A percentile compares a stretch with the other conserved stretches of the same genome.
These are phyloP conservation scores for Pogonognathellus flavescens DNA, from an alignment of 1,140 invertebrate genomes.

Conservation along the genomic window DNA sequence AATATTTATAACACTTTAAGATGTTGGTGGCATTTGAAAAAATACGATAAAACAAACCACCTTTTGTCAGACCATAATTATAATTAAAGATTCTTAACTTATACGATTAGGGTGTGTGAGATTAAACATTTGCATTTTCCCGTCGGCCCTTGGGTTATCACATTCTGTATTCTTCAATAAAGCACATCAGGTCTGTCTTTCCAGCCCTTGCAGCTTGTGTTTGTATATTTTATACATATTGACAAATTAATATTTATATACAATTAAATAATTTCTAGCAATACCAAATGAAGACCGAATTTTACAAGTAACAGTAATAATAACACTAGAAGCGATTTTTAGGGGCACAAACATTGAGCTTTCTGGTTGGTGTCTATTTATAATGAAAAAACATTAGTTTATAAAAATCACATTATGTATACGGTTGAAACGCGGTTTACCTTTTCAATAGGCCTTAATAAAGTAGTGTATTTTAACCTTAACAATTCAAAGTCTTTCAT, in stretches of 20 bases:
- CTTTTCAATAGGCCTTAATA: conserved; percentile 17
- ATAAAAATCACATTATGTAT: too few relatives aligned
- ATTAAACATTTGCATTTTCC: conserved; percentile 33
- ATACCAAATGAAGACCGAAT: neutral
- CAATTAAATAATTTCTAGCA: neutral
- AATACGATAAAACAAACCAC: conserved; percentile 38
- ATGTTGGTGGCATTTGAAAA: conserved; percentile 20
- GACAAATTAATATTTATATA: neutral
- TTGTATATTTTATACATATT: conserved; percentile 12
- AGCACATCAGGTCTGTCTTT: conserved; percentile 23
- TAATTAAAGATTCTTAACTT: conserved; percentile 4
- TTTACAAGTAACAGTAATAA: too few relatives aligned
- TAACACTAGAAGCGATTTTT: too few relatives aligned
- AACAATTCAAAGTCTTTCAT: too few relatives aligned
- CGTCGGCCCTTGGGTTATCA: neutral
- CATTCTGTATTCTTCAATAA: conserved; percentile 16
- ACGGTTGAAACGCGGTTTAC: too few relatives aligned
- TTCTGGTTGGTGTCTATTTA: too few relatives aligned
- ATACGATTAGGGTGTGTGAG: neutral
- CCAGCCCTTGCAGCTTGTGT: neutral
- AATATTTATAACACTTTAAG: neutral
- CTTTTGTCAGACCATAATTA: neutral
- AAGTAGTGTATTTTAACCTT: neutral
- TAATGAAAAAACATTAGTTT: too few relatives aligned
- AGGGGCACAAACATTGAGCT: too few relatives aligned